Conservation (phyloP, 2,797 vertebrate genomes). For the Bradypodion ventrale region DNA sequence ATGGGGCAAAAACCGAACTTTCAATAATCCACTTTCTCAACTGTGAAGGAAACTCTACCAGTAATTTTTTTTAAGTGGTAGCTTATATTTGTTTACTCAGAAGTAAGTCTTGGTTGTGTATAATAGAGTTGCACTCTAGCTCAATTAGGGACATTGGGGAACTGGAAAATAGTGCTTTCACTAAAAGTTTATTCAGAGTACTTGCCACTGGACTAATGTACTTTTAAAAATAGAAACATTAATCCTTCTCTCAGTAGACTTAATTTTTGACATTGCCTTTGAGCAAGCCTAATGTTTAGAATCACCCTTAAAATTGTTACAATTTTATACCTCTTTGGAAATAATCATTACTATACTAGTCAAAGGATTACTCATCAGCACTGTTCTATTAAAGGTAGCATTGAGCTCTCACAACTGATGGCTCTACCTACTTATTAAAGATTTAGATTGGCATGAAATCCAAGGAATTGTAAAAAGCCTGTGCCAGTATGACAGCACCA, state of each 20-base stretch:
- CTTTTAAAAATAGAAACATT: neutral
- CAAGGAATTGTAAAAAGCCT: neutral
- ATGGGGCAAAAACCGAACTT: neutral
- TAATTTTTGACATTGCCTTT: neutral
- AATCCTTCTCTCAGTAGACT: neutral
- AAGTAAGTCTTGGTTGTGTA: too few relatives aligned
- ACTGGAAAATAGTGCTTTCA: neutral
- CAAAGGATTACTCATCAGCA: neutral
- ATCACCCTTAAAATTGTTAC: neutral
- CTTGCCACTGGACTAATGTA: neutral
- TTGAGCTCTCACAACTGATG: neutral
- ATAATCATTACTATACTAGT: neutral
- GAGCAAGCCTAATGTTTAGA: neutral
- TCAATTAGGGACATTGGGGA: too few relatives aligned
- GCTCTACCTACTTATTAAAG: neutral
- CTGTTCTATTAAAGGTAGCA: neutral
- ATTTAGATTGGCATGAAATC: constrained; percentile 4
- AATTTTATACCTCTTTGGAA: neutral
- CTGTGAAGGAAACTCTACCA: neutral
- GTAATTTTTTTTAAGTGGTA: neutral
- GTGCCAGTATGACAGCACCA: neutral
- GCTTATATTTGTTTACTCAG: neutral
- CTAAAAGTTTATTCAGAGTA: neutral
- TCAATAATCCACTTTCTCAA: neutral
- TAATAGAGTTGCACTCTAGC: too few relatives aligned